These are phyloP conservation scores for Drosophila kuntzei DNA, from an alignment of 2,888 invertebrate genomes.

Conservation along the genomic window DNA sequence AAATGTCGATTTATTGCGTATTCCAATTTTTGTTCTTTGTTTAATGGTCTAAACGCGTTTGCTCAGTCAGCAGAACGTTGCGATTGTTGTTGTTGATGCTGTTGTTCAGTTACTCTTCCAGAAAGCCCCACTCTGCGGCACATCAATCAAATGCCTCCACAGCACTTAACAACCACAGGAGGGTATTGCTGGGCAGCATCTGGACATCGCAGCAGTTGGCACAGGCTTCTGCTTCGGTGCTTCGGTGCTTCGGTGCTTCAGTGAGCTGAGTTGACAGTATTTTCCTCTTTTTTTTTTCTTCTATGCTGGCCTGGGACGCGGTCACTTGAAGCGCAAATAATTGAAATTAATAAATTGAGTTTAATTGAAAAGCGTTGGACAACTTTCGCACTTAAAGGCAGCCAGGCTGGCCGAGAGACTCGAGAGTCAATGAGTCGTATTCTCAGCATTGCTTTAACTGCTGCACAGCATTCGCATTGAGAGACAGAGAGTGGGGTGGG, in stretches of 20 bases:
- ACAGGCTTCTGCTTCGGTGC: slow-evolving; percentile 40
- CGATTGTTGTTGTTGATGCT: slow-evolving; percentile 5
- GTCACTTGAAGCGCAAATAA: slow-evolving; percentile 74
- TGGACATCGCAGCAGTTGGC: slow-evolving; percentile 43
- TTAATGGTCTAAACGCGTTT: slow-evolving; percentile 47
- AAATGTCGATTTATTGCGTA: slow-evolving; percentile 1
- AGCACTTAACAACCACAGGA: slow-evolving; percentile 54
- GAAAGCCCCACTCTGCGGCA: slow-evolving; percentile 27
- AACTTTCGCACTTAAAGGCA: slow-evolving; percentile 51
- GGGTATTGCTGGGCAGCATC: slow-evolving; percentile 43
- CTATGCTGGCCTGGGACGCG: slow-evolving; percentile 34
- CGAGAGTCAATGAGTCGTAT: slow-evolving; percentile 61
- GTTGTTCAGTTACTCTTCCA: slow-evolving; percentile 20
- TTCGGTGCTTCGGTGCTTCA: slow-evolving; percentile 36
- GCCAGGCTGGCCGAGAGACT: slow-evolving; percentile 8
- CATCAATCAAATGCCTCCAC: slow-evolving; percentile 65
- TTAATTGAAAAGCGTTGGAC: slow-evolving; percentile 73
- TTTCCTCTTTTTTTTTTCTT: slow-evolving; percentile 10
- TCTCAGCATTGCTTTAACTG: slow-evolving; percentile 25
- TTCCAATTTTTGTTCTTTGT: slow-evolving; percentile 20
- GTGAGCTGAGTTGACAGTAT: slow-evolving; percentile 55
- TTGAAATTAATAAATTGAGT: slow-evolving; percentile 79
- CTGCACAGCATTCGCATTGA: slow-evolving; percentile 3
- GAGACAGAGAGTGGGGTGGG: not conserved
- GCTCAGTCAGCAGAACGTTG: slow-evolving; percentile 28